Base-by-base conservation (phyloP, 1,140 invertebrate species). In the Dendrolimus kikuchii region DNA sequence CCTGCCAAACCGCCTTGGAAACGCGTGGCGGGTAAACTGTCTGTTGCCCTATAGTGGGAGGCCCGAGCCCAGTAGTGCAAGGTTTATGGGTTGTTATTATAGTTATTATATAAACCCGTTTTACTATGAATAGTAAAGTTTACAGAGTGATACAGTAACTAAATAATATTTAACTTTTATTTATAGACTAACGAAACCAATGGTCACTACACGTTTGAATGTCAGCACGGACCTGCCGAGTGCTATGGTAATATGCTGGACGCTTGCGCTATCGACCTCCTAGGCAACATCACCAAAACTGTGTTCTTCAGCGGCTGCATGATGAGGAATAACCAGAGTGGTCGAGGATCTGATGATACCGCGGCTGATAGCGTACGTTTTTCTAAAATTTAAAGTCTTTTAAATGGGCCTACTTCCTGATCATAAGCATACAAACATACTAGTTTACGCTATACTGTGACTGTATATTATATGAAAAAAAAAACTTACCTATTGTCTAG, bases 161-260 rank as follows among this genome's bases (percentile, higher is more conserved):
- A 5, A 46, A 6, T 6, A 46, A 46, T 10, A 5, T 23, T 23
- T 6, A 46, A 8, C 23, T 23, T 46, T 23, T 53, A 47, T 40
- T 63, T 56, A 51, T 8, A 45, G 70, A 76, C 4, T 53, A 74
- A 6, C 38, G 40, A 45, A 45, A n/a, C n/a, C 4, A 62, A 77
- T 5, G 86, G 86, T 7, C 79, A 72, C n/a, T 90, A 88, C 61
- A 47, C 74, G 6, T 92, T 94, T 68, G 56, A 64, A 10, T 94
- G 93, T 58, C 92, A 94, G 72, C 92, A 94, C 62, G 93, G 92
- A 0, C 72, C 85, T 0, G 58, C 57, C 0, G 93, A 94, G 67
- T 94, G 93, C 55, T 76, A 87, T 40, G 91, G 91, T 2, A 93
- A 93, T 70, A 89, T 88, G 49, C 80, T 89, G 9, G 92, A 93